These are phyloP conservation scores for Atta cephalotes DNA, from an alignment of 1,140 invertebrate genomes.

Conservation along the genomic window DNA sequence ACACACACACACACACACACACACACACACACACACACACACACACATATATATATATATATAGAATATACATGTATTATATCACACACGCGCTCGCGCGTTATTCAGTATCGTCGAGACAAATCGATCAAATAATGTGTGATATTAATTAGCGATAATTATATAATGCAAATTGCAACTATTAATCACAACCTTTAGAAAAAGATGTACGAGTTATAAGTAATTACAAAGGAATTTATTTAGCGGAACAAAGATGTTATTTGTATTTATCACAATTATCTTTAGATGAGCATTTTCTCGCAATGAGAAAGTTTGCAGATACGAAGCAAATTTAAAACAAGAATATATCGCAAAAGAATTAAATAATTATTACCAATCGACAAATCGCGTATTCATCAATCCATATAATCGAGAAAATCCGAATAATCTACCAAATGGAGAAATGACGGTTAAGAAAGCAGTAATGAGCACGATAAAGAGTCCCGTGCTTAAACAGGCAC, in stretches of 20 bases:
- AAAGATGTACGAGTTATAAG: neutral
- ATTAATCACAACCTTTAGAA: neutral
- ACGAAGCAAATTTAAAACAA: neutral
- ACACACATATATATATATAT: too few relatives aligned
- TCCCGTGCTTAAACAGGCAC: slow-evolving; percentile 36
- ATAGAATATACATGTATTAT: too few relatives aligned
- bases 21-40: too few relatives aligned
- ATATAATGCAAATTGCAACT: neutral
- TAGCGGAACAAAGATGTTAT: neutral
- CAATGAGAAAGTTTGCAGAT: neutral
- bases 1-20: too few relatives aligned
- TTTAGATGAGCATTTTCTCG: neutral
- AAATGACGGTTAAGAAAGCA: slow-evolving; percentile 29
- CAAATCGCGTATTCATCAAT: neutral
- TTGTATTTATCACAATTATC: neutral
- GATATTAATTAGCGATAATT: slow-evolving; percentile 3
- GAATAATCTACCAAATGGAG: slow-evolving; percentile 18
- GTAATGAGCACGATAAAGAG: slow-evolving; percentile 15
- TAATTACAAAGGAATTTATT: neutral
- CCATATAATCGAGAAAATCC: slow-evolving; percentile 15
- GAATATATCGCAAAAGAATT: neutral
- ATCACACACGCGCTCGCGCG: too few relatives aligned
- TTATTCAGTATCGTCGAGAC: neutral
- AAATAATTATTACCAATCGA: neutral
- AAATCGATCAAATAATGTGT: neutral